Evolutionary conservation across 2,888 invertebrate genomes (phyloP), one percentile per base, ranked within the genome.

Genomic region (Eulithis prunata): DNA sequence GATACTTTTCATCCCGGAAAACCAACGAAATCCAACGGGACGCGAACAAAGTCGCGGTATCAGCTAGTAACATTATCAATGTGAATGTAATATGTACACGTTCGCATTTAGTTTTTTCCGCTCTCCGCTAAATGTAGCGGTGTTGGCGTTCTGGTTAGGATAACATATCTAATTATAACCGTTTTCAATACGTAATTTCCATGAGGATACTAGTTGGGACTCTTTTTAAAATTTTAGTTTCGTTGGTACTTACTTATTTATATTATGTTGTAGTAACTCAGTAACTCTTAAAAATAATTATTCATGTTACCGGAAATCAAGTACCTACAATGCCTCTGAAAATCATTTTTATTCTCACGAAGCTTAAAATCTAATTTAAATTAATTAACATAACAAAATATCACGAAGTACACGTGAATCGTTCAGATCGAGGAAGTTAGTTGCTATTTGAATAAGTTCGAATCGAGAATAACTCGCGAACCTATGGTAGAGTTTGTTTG

Each of bases 311-410:
- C 73, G 73, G 70, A 73, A 65, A 72, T 69, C 69, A 71, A 72
- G 72, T 73, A 71, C n/a, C n/a, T n/a, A n/a, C 66, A 62, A 60
- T 64, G 70, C 69, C 71, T 70, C 75, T 78, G 70, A 76, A 74
- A 80, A 77, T 69, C 71, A 66, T 68, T 64, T 64, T 64, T 56
- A 63, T 79, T 81, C 82, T 76, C 82, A 82, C 79, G 80, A 72
- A 74, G 76, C 79, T 78, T 71, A 75, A 76, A 79, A 75, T 67
- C 66, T 71, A 62, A 82, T 82, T 82, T 80, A 79, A 81, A 81
- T 81, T 78, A 77, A 82, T 82, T 82, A 78, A 72, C 81, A 81
- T 82, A 77, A 77, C 78, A 77, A 78, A 77, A 75, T 77, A 75
- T 71, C 68, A 71, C 69, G 72, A 45, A 57, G 36, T 36, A 6